Evolutionary conservation across 2,113 vertebrate species (phyloP).

Genomic region (Typhlomys cinereus): DNA sequence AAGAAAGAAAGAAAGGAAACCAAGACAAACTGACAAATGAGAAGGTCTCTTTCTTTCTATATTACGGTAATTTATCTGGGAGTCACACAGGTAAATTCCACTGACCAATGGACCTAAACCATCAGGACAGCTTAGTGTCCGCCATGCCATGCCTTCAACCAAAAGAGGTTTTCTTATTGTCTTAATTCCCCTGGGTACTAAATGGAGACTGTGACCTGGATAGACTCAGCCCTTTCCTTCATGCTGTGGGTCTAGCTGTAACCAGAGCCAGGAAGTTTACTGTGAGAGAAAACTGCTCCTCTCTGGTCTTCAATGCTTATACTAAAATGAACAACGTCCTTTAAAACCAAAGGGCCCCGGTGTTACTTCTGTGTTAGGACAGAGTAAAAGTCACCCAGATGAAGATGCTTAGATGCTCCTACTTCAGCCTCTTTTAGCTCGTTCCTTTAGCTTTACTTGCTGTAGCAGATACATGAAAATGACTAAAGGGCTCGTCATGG

Average conservation of each 20-base stretch:
- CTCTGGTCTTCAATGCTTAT: neutral
- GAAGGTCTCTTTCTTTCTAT: neutral
- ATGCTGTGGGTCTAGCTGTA: neutral
- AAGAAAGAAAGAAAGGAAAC: neutral
- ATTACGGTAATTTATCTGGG: neutral
- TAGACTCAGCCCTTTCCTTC: neutral
- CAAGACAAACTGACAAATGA: too few relatives aligned
- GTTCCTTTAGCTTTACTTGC: constrained; percentile 64
- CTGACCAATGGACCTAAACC: neutral
- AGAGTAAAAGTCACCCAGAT: neutral
- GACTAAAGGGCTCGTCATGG: constrained; percentile 66
- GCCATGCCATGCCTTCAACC: neutral
- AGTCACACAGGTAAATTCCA: neutral
- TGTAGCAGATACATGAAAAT: constrained; percentile 68
- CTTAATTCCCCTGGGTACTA: neutral
- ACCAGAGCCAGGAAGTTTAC: neutral
- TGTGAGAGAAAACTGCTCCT: neutral
- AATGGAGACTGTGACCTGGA: neutral
- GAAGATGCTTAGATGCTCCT: constrained; percentile 10
- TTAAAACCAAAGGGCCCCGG: neutral
- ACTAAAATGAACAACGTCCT: neutral
- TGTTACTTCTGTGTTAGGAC: neutral
- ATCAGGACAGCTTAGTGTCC: neutral
- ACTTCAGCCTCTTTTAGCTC: constrained; percentile 1
- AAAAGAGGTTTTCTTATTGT: neutral